phyloP scores from a whole-genome alignment of 2,888 invertebrate genomes.

The Mayetiola destructor region DNA sequence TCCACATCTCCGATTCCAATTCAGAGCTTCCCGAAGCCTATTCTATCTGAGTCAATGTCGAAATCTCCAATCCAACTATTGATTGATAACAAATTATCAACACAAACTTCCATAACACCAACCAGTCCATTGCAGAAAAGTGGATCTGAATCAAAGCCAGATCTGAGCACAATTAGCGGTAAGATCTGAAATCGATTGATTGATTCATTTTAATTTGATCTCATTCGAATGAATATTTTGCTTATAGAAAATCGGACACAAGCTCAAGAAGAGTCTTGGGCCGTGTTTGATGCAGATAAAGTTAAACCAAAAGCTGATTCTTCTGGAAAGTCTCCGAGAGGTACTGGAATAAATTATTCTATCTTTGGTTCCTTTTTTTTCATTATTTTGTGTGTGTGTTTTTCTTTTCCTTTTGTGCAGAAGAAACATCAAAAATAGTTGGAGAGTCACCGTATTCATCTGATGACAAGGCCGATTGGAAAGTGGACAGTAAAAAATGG shows the following conservation, averaged over 20 bases:
- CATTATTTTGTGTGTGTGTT: neutral
- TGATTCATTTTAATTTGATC: no score
- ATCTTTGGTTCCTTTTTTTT: no score
- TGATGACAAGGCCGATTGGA: constrained; percentile 52
- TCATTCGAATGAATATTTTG: neutral
- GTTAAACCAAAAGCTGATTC: neutral
- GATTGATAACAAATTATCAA: neutral
- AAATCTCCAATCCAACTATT: constrained; percentile 37
- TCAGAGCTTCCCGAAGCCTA: constrained; percentile 27
- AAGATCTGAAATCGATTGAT: no score
- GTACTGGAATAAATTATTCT: no score
- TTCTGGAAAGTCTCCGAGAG: constrained; percentile 16
- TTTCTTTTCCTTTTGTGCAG: constrained; percentile 18
- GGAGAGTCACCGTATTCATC: constrained; percentile 64
- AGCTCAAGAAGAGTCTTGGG: constrained; percentile 40
- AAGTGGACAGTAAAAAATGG: constrained; percentile 37
- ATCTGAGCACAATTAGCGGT: constrained; percentile 41
- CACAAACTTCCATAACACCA: constrained; percentile 16
- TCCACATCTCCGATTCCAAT: constrained; percentile 34
- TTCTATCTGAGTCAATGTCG: constrained; percentile 18
- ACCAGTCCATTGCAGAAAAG: constrained; percentile 46
- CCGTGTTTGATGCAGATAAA: constrained; percentile 40
- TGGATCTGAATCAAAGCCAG: constrained; percentile 48
- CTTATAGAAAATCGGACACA: constrained; percentile 14
- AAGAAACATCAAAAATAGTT: constrained; percentile 29